These are phyloP conservation scores for Xiphias gladius DNA, from an alignment of 2,113 vertebrate genomes.

Conservation along the genomic window DNA sequence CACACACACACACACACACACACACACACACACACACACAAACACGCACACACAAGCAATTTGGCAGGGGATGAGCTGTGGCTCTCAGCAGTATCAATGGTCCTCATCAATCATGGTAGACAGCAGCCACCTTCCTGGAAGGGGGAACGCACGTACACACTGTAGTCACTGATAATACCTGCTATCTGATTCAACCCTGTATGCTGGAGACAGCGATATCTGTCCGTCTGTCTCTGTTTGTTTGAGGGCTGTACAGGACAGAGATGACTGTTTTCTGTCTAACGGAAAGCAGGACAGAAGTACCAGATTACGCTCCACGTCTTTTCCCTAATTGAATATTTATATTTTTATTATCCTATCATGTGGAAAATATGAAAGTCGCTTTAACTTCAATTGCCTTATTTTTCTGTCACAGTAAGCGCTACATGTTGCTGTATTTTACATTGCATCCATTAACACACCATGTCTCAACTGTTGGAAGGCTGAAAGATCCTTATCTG, in stretches of 20 bases:
- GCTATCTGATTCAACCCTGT: constrained; percentile 67
- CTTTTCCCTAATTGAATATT: background rate
- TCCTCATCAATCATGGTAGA: constrained; percentile 73
- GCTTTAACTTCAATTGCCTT: no score
- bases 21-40: constrained; percentile 27
- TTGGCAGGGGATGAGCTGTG: constrained; percentile 58
- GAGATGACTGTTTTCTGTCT: constrained; percentile 14
- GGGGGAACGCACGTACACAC: constrained; percentile 52
- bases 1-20: constrained; percentile 10
- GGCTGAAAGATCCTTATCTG: constrained; percentile 43
- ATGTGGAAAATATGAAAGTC: constrained; percentile 2
- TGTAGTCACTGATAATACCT: constrained; percentile 70
- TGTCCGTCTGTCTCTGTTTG: constrained; percentile 41
- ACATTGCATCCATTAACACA: constrained; percentile 2
- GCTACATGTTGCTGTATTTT: background rate
- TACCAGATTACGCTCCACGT: background rate
- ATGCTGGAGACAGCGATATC: constrained; percentile 58
- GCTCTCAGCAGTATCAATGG: constrained; percentile 71
- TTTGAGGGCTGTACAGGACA: constrained; percentile 33
- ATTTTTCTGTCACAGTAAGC: background rate
- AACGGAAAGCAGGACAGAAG: constrained; percentile 9
- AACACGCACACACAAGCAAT: constrained; percentile 17
- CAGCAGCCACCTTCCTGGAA: constrained; percentile 73
- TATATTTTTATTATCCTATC: background rate
- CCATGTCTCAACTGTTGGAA: constrained; percentile 13